Evolutionary conservation across 2,113 vertebrate species (phyloP).

Genomic region (Psophia crepitans): DNA sequence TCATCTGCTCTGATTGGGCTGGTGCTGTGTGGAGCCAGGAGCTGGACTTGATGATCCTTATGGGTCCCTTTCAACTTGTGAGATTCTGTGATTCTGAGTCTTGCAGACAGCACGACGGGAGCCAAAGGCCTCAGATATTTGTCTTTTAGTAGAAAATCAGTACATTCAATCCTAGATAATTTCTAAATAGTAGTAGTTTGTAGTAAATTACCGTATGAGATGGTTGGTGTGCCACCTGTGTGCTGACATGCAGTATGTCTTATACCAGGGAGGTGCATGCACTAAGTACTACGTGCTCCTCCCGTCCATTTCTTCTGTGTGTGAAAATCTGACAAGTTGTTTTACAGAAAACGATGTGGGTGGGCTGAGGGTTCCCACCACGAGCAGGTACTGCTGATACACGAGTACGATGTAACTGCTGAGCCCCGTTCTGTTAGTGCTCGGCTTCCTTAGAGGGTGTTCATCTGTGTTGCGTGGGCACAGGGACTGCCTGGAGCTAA

Average conservation of each 20-base stretch:
- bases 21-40: too few species aligned
- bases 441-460: neutral
- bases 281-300: neutral
- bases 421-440: neutral
- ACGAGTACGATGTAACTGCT: accelerated
- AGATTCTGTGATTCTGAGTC: too few species aligned
- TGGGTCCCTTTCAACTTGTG: too few species aligned
- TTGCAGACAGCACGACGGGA: neutral
- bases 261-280: accelerated
- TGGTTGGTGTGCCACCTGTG: neutral
- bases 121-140: neutral
- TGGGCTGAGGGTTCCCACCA: neutral
- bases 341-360: neutral
- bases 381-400: neutral
- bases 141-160: neutral
- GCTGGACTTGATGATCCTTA: too few species aligned
- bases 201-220: neutral
- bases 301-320: neutral
- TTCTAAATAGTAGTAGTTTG: neutral
- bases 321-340: neutral
- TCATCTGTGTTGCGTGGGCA: neutral
- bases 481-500: neutral
- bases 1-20: too few species aligned
- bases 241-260: neutral
- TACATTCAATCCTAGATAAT: neutral